Base-by-base conservation (phyloP, 2,888 invertebrate species). In the Tribolium freemani region DNA sequence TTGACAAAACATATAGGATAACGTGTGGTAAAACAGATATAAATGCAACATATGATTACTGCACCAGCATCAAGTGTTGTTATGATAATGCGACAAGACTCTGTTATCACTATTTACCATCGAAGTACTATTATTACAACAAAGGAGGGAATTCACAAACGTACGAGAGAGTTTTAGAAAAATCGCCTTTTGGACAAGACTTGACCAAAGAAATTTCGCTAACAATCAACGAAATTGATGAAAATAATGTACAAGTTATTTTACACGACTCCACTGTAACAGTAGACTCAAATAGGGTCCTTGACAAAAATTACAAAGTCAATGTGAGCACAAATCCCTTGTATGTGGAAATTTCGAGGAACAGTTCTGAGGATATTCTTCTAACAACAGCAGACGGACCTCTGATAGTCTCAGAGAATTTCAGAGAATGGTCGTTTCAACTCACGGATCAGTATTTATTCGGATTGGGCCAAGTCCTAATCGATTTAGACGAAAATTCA, bases 341-440 rank as follows among this genome's bases (percentile, higher is more conserved):
- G 8, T 79, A 77, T 20, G 73, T 83, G 2, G 82, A 84, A 63
- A 75, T 84, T 3, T 76, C 69, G 26, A 72, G 81, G 64, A 74
- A 26, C 3, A 71, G 75, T 5, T 74, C 69, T 5, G 45, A 72
- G 3, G 86, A 88, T 8, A 58, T 80, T 3, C 83, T 91, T 67
- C 87, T 91, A 13, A 88, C 88, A 30, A 91, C 90, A 0, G 82
- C 88, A 0, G 84, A 87, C 73, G 91, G 91, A 0, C 91, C 92
- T 0, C 75, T 91, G 0, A 90, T 92, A 71, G 88, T 90, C 1
- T 89, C 91, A 0, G 84, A 89, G 16, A 85, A 88, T 50, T 91
- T 90, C 77, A 91, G 91, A 90, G 91, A 91, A 82, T 87, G 90
- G 78, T 86, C 89, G 0, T 86, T 92, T 11, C 87, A 87, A 74